Evolutionary conservation across 2,113 vertebrate genomes (phyloP), one percentile per base, ranked within the genome.

Genomic region (Symphodus melops): DNA sequence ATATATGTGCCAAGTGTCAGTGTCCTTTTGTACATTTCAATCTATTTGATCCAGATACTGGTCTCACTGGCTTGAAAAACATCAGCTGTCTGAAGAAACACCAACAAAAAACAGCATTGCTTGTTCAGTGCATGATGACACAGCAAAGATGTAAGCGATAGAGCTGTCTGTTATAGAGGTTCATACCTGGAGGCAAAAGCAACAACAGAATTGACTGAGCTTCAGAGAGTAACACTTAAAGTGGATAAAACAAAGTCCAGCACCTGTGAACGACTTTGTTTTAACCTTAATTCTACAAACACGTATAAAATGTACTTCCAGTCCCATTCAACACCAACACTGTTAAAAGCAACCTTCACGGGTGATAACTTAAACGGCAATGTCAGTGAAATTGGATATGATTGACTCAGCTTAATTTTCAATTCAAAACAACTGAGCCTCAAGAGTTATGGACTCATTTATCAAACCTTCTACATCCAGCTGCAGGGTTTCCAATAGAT

Each of bases 131-230:
- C 52, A 59, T 79, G 83, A 86, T 87, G 83, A 90, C 72, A 54
- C 62, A 76, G 84, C 89, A 87, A 62, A 90, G 83, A 92, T 87
- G 36, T 25, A 23, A 81, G 5, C 8, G 84, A 91, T 86, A 83
- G 46, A 17, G 46, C 1, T 23, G 75, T 54, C 69, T 71, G 72
- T 19, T 44, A 19, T 62, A 61, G 57, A 3, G 20, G 79, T 73
- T 83, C 25, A 71, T 49, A 83, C 62, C 89, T 78, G 54, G 19
- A 84, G 83, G 86, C 69, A 65, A 75, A 69, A 81, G 57, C 69
- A 75, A 63, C 55, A 67, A 59, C 79, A 79, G 51, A 53, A 67
- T 54, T 60, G 60, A 10, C 44, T 53, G 28, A 62, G 48, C 33
- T 23, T 63, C 36, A 39, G 23, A 63, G 6, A 60, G 17, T n/a